These are phyloP conservation scores for Neodiprion pinetum DNA, from an alignment of 1,140 invertebrate species.

Conservation along the genomic window DNA sequence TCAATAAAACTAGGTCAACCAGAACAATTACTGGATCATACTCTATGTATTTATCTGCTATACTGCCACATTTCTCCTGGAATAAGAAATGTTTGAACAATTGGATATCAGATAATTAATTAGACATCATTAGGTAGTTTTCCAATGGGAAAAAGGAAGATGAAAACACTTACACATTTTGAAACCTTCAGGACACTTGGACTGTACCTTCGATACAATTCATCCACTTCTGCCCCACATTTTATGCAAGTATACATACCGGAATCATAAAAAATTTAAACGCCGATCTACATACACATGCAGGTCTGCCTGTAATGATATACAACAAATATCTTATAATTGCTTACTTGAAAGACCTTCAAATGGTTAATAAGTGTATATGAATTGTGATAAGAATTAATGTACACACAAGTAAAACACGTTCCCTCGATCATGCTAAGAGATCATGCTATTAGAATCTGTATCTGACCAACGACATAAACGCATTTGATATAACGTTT, in stretches of 20 bases:
- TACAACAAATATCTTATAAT: neutral
- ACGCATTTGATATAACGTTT: no score
- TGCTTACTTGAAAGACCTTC: no score
- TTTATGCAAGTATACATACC: slow-evolving; percentile 69
- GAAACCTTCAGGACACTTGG: slow-evolving; percentile 73
- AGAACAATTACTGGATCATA: slow-evolving; percentile 85
- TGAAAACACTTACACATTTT: slow-evolving; percentile 70
- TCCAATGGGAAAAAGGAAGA: neutral
- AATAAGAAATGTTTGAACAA: slow-evolving; percentile 43
- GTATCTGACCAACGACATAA: no score
- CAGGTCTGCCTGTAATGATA: neutral
- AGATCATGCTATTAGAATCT: no score
- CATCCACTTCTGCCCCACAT: slow-evolving; percentile 67
- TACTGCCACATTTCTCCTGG: slow-evolving; percentile 73
- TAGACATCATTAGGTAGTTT: slow-evolving; percentile 20
- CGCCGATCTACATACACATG: neutral
- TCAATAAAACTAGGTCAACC: slow-evolving; percentile 81
- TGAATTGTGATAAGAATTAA: no score
- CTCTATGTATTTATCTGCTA: slow-evolving; percentile 89
- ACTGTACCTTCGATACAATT: slow-evolving; percentile 73
- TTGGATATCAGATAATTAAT: slow-evolving; percentile 11
- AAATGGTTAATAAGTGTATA: no score
- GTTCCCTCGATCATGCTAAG: no score
- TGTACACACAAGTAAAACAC: no score
- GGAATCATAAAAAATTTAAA: neutral